phyloP scores from a whole-genome alignment of 2,113 vertebrate genomes.

The Phalacrocorax brasilianus region DNA sequence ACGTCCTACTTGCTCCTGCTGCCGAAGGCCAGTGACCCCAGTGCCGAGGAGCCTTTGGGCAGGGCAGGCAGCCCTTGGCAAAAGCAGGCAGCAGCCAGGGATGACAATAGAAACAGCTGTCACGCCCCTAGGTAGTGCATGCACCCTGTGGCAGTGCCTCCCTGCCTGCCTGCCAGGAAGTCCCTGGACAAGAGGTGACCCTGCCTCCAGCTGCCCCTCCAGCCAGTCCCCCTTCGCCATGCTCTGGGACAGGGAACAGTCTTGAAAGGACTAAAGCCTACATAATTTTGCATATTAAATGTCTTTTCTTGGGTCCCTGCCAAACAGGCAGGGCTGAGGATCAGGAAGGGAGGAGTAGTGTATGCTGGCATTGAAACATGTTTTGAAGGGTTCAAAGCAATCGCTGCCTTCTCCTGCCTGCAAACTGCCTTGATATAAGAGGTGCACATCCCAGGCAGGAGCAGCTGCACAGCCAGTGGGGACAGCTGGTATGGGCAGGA shows the following conservation, averaged over 20 bases:
- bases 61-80: rapidly evolving
- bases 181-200: neutral
- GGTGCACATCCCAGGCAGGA: rapidly evolving
- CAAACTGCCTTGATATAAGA: rapidly evolving
- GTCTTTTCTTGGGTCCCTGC: neutral
- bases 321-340: neutral
- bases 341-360: neutral
- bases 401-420: neutral
- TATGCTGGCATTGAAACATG: too few species aligned
- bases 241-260: neutral
- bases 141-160: neutral
- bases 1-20: neutral
- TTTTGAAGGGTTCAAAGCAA: neutral
- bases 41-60: rapidly evolving
- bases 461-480: rapidly evolving
- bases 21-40: rapidly evolving
- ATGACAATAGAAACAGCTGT: neutral
- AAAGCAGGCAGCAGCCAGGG: neutral
- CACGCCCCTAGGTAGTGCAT: neutral
- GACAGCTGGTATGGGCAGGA: rapidly evolving
- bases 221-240: rapidly evolving
- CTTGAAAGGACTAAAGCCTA: neutral
- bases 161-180: neutral
- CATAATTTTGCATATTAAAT: neutral
- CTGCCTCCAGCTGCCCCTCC: rapidly evolving